A percentile compares a stretch with the other conserved stretches of the same genome.
Conservation (phyloP, 2,888 invertebrate species). For the Amphipoea lucens region DNA sequence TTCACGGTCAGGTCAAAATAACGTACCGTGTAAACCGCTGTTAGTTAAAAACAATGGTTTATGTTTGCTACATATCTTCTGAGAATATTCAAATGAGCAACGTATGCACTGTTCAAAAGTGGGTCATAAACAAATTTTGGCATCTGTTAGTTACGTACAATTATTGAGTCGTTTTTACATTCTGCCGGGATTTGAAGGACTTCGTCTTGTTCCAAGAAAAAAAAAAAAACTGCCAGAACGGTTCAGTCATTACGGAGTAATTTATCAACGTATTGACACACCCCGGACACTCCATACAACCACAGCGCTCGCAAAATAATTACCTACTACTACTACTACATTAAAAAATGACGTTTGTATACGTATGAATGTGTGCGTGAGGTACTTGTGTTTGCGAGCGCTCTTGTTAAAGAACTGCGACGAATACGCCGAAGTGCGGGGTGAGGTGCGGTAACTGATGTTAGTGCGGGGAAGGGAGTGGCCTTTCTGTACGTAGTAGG, state of each 20-base stretch:
- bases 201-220: not conserved
- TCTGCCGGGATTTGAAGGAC: not conserved
- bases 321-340: too few relatives aligned
- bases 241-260: not conserved
- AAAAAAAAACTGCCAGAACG: not conserved
- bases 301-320: too few relatives aligned
- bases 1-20: not conserved
- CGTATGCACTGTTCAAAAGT: constrained; percentile 25
- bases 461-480: too few relatives aligned
- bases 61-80: constrained; percentile 24
- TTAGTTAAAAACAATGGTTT: constrained; percentile 29
- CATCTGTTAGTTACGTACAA: not conserved
- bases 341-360: too few relatives aligned
- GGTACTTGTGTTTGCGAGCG: too few relatives aligned
- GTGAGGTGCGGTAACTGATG: too few relatives aligned
- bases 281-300: too few relatives aligned
- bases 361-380: too few relatives aligned
- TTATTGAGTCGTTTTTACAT: not conserved
- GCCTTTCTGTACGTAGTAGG: too few relatives aligned
- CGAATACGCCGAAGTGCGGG: too few relatives aligned
- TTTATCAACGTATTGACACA: not conserved
- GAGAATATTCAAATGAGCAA: constrained; percentile 49
- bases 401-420: too few relatives aligned
- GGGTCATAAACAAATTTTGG: constrained; percentile 19
- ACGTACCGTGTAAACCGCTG: not conserved